Percentiles rank a stretch among this genome's conserved stretches.
Conservation (phyloP, 2,113 vertebrate genomes). For the Eudyptes chrysolophus region DNA sequence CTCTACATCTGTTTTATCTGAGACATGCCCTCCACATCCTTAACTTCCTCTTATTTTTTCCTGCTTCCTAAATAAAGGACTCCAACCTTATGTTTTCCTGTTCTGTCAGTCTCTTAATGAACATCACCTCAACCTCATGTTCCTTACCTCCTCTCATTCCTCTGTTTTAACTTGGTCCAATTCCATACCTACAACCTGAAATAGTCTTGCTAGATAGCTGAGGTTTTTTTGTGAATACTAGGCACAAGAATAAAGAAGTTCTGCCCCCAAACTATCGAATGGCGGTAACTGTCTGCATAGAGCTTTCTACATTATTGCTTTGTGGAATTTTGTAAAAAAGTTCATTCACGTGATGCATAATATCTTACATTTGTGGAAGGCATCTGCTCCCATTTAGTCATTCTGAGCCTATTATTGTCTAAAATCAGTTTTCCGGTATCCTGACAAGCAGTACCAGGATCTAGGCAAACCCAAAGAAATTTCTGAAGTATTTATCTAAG, state of each 20-base stretch:
- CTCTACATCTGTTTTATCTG: neutral
- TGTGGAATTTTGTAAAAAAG: neutral
- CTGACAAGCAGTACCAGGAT: neutral
- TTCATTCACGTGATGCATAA: neutral
- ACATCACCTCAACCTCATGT: neutral
- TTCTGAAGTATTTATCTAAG: neutral
- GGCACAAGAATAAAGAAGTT: neutral
- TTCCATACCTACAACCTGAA: neutral
- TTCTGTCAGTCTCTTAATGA: neutral
- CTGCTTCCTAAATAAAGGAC: neutral
- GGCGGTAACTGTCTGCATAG: accelerated
- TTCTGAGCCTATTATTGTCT: neutral
- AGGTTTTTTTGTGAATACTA: neutral
- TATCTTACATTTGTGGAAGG: neutral
- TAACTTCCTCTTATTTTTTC: neutral
- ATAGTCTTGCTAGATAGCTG: neutral
- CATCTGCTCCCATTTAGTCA: neutral
- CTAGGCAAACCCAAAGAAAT: neutral
- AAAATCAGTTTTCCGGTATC: neutral
- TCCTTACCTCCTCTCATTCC: neutral
- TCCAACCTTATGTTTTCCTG: neutral
- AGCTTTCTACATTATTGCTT: neutral
- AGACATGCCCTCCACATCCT: neutral
- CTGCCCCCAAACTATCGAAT: neutral
- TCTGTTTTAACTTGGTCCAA: neutral